Base-by-base conservation (phyloP, 2,888 invertebrate species). In the Diaperis boleti region DNA sequence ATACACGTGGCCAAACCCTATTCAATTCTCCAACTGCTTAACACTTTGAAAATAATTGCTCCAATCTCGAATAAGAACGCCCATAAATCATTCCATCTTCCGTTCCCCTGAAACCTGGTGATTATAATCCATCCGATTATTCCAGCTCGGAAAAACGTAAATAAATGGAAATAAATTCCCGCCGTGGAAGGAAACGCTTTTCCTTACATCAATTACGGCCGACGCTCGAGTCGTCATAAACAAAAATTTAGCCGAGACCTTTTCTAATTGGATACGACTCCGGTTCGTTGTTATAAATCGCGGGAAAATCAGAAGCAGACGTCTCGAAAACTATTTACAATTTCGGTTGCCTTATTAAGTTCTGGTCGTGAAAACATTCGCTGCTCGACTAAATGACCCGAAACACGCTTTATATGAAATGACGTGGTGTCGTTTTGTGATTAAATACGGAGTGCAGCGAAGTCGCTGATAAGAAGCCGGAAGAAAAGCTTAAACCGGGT, bases 351-450 rank as follows among this genome's bases (percentile, higher is more conserved):
- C 13, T 42, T 55, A 55, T 61, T 61, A 61, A 55, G 39, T 18
- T 22, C 39, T 13, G 3, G 18, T 11, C 45, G n/a, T 31, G 17
- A 29, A 29, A 55, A 61, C 26, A 42, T 29, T 52, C 17, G 17
- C 42, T n/a, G 13, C 18, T 18, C 20, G 18, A 8, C 15, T 61
- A 39, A 47, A 47, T 26, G 35, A 54, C 18, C 18, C 4, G 57
- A 54, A 59, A 47, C 66, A 62, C 60, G 66, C 52, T 62, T 55
- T 66, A 66, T 66, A 59, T 61, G 35, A 50, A 50, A 62, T 64
- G 59, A 42, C 54, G 59, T 37, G 56, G 59, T 55, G 65, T 62
- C 65, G 65, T 68, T 68, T 68, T 66, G 64, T 66, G 68, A 68
- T 68, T 64, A 68, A 68, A 68, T 60, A 68, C 59, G 29, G 59